A percentile compares a stretch with the other conserved stretches of the same genome.
Conservation (phyloP, 2,888 invertebrate species). For the Chaitophorus viminalis region DNA sequence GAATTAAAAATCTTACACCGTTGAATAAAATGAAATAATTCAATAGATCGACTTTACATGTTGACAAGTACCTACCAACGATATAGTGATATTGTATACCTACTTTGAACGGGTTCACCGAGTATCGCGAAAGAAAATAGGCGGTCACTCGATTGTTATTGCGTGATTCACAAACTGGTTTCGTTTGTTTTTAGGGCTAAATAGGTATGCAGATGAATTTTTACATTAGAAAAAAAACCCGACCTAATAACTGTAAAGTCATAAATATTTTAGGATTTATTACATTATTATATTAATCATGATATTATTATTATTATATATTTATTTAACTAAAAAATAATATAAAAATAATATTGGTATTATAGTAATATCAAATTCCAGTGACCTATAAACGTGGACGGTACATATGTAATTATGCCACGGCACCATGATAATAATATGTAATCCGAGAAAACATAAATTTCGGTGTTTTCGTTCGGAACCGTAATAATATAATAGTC, state of each 20-base stretch:
- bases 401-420: too few relatives aligned
- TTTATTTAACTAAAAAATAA: constrained; percentile 12
- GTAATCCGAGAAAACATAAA: constrained; percentile 7
- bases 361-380: neutral
- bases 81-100: neutral
- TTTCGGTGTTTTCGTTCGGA: neutral
- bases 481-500: neutral
- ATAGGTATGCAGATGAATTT: neutral
- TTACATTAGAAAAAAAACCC: neutral
- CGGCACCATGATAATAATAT: neutral
- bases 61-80: neutral
- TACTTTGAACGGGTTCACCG: constrained; percentile 10
- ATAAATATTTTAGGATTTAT: neutral
- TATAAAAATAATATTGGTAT: neutral
- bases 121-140: neutral
- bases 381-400: neutral
- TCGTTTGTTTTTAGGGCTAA: constrained; percentile 5
- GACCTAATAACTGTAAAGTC: neutral
- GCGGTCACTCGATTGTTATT: constrained; percentile 27
- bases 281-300: constrained; percentile 7
- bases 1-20: neutral
- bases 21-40: neutral
- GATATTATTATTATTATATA: neutral
- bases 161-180: constrained; percentile 45
- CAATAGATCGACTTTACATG: neutral